phyloP scores from a whole-genome alignment of 2,797 vertebrate species.

The Lithobates sylvaticus region DNA sequence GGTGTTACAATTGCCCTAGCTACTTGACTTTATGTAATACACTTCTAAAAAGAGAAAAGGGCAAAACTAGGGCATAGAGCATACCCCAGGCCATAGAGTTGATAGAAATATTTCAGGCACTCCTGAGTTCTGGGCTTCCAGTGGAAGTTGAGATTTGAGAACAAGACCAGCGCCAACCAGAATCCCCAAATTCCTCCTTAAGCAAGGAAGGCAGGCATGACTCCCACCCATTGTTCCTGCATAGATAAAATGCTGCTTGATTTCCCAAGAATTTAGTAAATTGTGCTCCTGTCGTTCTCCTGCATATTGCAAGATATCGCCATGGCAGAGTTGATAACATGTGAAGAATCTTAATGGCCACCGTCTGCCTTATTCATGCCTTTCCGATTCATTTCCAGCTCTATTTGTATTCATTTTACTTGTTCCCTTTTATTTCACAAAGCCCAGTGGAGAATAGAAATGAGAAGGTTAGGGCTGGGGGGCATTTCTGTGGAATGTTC shows the following conservation, averaged over 20 bases:
- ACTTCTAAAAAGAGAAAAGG: not conserved
- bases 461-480: not conserved
- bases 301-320: constrained; percentile 4
- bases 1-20: not conserved
- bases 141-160: not conserved
- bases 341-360: constrained; percentile 29
- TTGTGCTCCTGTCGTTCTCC: not conserved
- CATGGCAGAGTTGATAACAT: constrained; percentile 3
- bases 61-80: constrained; percentile 4
- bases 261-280: not conserved
- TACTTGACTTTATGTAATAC: no score
- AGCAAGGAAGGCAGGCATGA: not conserved
- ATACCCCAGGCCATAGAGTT: not conserved
- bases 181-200: not conserved
- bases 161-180: not conserved
- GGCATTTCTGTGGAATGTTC: not conserved
- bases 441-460: not conserved
- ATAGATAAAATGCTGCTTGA: not conserved
- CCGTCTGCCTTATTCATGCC: constrained; percentile 7
- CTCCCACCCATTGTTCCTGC: not conserved
- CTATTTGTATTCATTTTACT: constrained; percentile 12
- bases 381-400: constrained; percentile 4
- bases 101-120: not conserved
- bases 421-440: not conserved
- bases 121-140: not conserved